Base-by-base conservation (phyloP, 1,140 invertebrate genomes). In the Hypsibius dujardini region DNA sequence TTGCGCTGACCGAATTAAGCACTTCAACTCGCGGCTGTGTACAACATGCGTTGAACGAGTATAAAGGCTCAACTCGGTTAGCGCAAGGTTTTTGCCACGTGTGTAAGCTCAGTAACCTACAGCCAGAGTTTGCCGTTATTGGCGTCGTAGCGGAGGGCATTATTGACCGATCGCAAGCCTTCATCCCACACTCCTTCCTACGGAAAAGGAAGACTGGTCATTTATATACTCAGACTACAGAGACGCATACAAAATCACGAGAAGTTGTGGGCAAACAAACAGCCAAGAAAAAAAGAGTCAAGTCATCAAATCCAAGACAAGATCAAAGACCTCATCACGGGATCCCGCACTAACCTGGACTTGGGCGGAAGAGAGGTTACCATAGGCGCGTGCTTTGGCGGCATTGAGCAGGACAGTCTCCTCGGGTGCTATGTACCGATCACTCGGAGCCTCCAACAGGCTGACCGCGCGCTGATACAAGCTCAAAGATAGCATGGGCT, bases 51-150 rank as follows among this genome's bases (percentile, higher is more conserved):
- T n/a, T n/a, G n/a, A n/a, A n/a, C n/a, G n/a, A n/a, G n/a, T n/a
- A n/a, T n/a, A n/a, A n/a, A n/a, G n/a, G n/a, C n/a, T n/a, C n/a
- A n/a, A n/a, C n/a, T n/a, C n/a, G n/a, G n/a, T n/a, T n/a, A n/a
- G n/a, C n/a, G n/a, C n/a, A n/a, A n/a, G n/a, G n/a, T n/a, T n/a
- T n/a, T n/a, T n/a, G n/a, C n/a, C n/a, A n/a, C n/a, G n/a, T n/a
- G n/a, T n/a, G n/a, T n/a, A n/a, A n/a, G n/a, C n/a, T n/a, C n/a
- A n/a, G n/a, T n/a, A n/a, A n/a, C n/a, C n/a, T n/a, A n/a, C n/a
- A n/a, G 74, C 90, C 85, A 78, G 87, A 93, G 2, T 81, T 94
- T 95, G 0, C 89, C 85, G 82, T 95, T 94, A 72, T 86, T 80
- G 14, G 90, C 89, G 77, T 93, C 88, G 78, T 87, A 87, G 72